Evolutionary conservation across 2,888 invertebrate genomes (phyloP).

Genomic region (Oscheius sp.): DNA sequence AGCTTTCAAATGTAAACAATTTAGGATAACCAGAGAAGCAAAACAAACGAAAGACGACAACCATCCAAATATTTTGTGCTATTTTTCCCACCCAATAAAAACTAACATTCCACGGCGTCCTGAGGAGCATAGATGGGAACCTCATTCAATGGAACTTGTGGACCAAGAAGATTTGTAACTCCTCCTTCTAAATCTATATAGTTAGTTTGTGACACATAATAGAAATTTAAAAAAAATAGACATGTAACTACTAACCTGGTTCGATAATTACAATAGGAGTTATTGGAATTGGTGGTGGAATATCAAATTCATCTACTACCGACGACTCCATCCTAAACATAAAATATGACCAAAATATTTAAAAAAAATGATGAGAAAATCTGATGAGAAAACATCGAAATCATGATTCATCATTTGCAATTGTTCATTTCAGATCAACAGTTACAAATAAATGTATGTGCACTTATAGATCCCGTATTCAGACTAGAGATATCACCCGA

Average conservation of each 20-base stretch:
- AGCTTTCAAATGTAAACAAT: conserved; percentile 1
- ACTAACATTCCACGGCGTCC: not conserved
- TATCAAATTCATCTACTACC: not conserved
- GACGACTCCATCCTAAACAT: conserved; percentile 2
- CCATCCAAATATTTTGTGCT: not conserved
- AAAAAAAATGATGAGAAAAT: not conserved
- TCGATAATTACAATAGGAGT: conserved; percentile 21
- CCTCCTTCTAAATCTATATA: conserved; percentile 16
- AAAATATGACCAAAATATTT: not conserved
- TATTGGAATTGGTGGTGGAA: not conserved
- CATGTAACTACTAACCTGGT: not conserved
- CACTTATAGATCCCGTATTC: too few species aligned
- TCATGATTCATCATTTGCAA: too few species aligned
- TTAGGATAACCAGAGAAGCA: conserved; percentile 6
- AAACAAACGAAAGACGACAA: not conserved
- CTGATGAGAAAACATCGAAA: too few species aligned
- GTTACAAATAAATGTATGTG: too few species aligned
- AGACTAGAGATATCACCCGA: too few species aligned
- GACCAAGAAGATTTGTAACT: conserved; percentile 10
- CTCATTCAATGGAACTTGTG: not conserved
- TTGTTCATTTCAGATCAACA: too few species aligned
- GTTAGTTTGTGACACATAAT: too few species aligned
- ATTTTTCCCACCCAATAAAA: not conserved
- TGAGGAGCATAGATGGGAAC: not conserved
- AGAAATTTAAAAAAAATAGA: not conserved